Evolutionary conservation across 2,113 vertebrate genomes (phyloP).

Genomic region (Hippocampus zosterae): DNA sequence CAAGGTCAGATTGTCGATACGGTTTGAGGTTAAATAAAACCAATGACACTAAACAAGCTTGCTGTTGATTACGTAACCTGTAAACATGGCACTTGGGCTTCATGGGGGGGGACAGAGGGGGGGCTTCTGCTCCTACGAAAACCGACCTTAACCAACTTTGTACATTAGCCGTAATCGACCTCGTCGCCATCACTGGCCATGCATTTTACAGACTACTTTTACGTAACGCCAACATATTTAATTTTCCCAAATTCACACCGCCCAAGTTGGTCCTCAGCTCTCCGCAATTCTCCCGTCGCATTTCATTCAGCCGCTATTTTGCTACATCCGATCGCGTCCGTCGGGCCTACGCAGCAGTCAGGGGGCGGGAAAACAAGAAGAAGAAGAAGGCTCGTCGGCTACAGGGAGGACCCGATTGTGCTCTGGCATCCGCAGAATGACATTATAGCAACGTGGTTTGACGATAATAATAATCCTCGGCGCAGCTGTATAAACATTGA

Average conservation of each 20-base stretch:
- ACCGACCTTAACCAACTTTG: too few relatives aligned
- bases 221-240: too few relatives aligned
- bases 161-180: too few relatives aligned
- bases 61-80: not conserved
- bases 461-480: conserved; percentile 79
- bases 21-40: conserved; percentile 3
- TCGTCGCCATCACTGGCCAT: too few relatives aligned
- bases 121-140: too few relatives aligned
- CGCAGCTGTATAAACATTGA: conserved; percentile 81
- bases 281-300: conserved; percentile 46
- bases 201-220: too few relatives aligned
- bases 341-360: conserved; percentile 33
- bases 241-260: conserved; percentile 6
- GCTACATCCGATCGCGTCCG: conserved; percentile 35
- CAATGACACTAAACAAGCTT: not conserved
- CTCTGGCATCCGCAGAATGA: conserved; percentile 76
- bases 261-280: conserved; percentile 18
- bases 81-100: not conserved
- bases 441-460: conserved; percentile 79
- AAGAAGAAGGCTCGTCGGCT: conserved; percentile 50
- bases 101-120: too few relatives aligned
- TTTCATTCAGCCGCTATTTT: conserved; percentile 45
- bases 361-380: not conserved
- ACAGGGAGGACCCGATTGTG: conserved; percentile 71
- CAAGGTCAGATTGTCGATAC: conserved; percentile 29